A percentile compares a stretch with the other conserved stretches of the same genome.
phyloP scores from a whole-genome alignment of 2,888 invertebrate genomes.

The Archips xylosteana region DNA sequence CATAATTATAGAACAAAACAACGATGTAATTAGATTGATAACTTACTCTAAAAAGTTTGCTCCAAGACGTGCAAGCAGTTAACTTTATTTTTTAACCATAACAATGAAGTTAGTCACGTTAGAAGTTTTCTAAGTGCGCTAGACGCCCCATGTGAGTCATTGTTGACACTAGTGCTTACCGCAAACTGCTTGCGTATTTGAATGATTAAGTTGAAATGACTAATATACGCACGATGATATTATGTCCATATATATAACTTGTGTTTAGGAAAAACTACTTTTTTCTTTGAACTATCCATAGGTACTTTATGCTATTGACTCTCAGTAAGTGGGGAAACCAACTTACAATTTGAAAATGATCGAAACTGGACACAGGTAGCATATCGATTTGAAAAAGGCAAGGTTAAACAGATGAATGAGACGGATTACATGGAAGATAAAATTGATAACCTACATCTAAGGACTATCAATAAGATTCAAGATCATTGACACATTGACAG shows the following conservation, averaged over 20 bases:
- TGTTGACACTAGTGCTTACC: constrained; percentile 29
- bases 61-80: no score
- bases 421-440: not conserved
- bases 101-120: not conserved
- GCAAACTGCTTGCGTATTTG: constrained; percentile 16
- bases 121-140: not conserved
- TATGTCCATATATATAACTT: not conserved
- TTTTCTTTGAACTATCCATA: no score
- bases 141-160: constrained; percentile 32
- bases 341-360: not conserved
- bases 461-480: not conserved
- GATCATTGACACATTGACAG: not conserved
- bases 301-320: not conserved
- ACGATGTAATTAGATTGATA: no score
- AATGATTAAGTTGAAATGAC: constrained; percentile 34
- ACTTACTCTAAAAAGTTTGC: not conserved
- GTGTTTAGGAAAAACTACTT: not conserved
- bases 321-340: not conserved
- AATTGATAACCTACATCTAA: not conserved
- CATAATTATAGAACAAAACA: no score
- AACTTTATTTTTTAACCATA: not conserved
- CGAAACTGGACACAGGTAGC: not conserved
- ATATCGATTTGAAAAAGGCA: not conserved
- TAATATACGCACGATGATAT: constrained; percentile 12
- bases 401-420: constrained; percentile 4